phyloP scores from a whole-genome alignment of 2,113 vertebrate species.

The Chrysochloris asiatica region DNA sequence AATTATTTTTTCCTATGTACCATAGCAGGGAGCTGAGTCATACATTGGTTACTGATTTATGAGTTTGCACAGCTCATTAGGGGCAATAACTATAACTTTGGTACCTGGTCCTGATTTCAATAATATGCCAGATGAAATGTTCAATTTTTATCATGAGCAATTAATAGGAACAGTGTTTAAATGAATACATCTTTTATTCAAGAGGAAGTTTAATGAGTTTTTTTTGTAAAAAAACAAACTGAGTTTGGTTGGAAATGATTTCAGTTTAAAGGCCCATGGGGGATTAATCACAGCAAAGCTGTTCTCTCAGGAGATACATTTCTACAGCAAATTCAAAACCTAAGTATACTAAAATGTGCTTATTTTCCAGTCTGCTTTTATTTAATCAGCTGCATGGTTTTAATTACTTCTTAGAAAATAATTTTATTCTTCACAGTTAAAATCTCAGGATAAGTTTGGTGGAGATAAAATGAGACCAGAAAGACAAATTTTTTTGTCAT shows the following conservation, averaged over 20 bases:
- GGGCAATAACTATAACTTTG: not conserved
- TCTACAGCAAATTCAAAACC: slow-evolving; percentile 54
- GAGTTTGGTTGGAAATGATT: slow-evolving; percentile 43
- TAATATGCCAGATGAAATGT: not conserved
- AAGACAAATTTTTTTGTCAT: slow-evolving; percentile 2
- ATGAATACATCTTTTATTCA: slow-evolving; percentile 32
- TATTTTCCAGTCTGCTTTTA: slow-evolving; percentile 51
- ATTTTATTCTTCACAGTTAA: slow-evolving; percentile 31
- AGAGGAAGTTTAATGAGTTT: slow-evolving; percentile 50
- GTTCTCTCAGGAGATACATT: slow-evolving; percentile 35
- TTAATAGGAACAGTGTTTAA: slow-evolving; percentile 21
- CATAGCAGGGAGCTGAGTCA: not conserved
- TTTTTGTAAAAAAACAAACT: no score
- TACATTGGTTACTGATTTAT: not conserved
- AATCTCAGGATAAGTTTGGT: slow-evolving; percentile 1
- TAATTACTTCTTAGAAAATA: slow-evolving; percentile 54
- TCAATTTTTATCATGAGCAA: not conserved
- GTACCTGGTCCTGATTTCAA: not conserved
- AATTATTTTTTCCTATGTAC: not conserved
- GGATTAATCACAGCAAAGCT: slow-evolving; percentile 40
- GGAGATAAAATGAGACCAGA: not conserved
- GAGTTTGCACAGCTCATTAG: not conserved
- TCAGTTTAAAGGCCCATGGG: slow-evolving; percentile 45
- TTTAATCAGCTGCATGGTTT: slow-evolving; percentile 58
- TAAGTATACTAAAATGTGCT: slow-evolving; percentile 47